These are phyloP conservation scores for Yoshiicerus persimilis DNA, from an alignment of 1,140 invertebrate genomes.

Conservation along the genomic window DNA sequence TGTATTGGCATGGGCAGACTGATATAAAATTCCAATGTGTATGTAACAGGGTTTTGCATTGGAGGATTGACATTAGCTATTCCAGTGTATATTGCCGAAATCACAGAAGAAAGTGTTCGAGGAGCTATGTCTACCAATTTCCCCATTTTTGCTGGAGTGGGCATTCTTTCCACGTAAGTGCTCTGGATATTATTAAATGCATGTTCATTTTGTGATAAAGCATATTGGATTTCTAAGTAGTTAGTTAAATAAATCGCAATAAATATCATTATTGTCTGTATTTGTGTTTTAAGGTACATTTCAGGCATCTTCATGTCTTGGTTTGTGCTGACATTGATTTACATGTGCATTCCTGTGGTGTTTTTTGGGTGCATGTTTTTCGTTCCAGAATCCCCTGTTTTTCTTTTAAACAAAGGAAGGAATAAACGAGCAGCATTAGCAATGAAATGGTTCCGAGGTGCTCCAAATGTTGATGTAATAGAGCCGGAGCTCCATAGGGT, in stretches of 20 bases:
- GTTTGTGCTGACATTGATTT: conserved; percentile 64
- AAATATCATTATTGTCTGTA: too few relatives aligned
- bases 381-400: conserved; percentile 71
- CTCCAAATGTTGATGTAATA: neutral
- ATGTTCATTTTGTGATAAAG: neutral
- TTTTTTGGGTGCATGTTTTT: conserved; percentile 58
- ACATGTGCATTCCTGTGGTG: conserved; percentile 62
- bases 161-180: conserved; percentile 66
- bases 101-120: conserved; percentile 72
- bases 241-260: too few relatives aligned
- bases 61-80: conserved; percentile 68
- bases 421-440: conserved; percentile 65
- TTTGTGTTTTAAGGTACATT: conserved; percentile 69
- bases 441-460: conserved; percentile 66
- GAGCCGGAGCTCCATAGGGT: conserved; percentile 32
- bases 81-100: conserved; percentile 80
- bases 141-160: conserved; percentile 72
- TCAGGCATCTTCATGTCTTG: conserved; percentile 74
- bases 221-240: too few relatives aligned
- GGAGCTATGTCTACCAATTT: conserved; percentile 78
- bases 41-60: conserved; percentile 67
- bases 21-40: conserved; percentile 53
- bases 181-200: neutral
- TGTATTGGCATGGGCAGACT: too few relatives aligned
- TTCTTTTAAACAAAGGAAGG: conserved; percentile 64